phyloP scores from a whole-genome alignment of 2,797 vertebrate species.

The Coilia nasus region DNA sequence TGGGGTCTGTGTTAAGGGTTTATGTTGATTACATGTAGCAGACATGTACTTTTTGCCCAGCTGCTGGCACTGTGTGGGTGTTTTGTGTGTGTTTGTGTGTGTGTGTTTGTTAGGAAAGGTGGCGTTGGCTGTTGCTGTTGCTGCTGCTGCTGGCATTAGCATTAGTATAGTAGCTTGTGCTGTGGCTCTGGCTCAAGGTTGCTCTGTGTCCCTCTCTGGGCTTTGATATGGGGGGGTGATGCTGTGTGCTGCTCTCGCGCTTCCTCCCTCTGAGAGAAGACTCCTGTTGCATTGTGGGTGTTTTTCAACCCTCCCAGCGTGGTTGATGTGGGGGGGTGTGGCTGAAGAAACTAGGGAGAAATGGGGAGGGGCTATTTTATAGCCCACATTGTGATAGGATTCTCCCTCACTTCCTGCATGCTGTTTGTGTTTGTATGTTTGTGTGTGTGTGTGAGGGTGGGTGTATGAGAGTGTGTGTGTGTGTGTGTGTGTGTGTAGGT shows the following conservation, averaged over 20 bases:
- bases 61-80: neutral
- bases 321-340: neutral
- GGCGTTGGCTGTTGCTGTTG: neutral
- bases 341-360: slow-evolving; percentile 21
- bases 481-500: slow-evolving; percentile 24
- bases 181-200: slow-evolving; percentile 32
- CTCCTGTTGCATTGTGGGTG: slow-evolving; percentile 57
- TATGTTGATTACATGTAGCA: neutral
- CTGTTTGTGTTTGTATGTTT: slow-evolving; percentile 45
- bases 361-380: slow-evolving; percentile 35
- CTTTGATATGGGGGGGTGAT: neutral
- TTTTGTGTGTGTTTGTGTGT: neutral
- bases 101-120: neutral
- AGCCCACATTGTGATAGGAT: slow-evolving; percentile 55
- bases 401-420: slow-evolving; percentile 55
- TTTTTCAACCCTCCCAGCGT: slow-evolving; percentile 34
- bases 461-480: slow-evolving; percentile 38
- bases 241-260: slow-evolving; percentile 43
- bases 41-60: neutral
- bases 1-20: neutral
- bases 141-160: slow-evolving; percentile 28
- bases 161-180: slow-evolving; percentile 29
- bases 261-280: slow-evolving; percentile 43
- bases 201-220: neutral
- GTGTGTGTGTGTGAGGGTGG: slow-evolving; percentile 41